A percentile compares a stretch with the other conserved stretches of the same genome.
These are phyloP conservation scores for Merluccius polli DNA, from an alignment of 2,797 vertebrate genomes.

Conservation along the genomic window DNA sequence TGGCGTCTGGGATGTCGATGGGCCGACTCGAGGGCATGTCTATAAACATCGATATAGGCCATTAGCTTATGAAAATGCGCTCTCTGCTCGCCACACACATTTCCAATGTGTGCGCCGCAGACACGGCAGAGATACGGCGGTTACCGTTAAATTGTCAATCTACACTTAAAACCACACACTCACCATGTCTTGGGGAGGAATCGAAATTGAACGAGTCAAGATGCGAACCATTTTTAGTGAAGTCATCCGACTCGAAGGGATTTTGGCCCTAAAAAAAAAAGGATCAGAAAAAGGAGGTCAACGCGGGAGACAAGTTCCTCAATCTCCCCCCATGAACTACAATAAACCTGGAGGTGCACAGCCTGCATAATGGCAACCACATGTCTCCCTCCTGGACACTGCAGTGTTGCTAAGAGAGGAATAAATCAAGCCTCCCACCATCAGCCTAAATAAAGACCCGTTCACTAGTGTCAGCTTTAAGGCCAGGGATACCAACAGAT, in stretches of 20 bases:
- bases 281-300: neutral
- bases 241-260: slow-evolving; percentile 89
- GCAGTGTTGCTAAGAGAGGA: neutral
- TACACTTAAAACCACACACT: slow-evolving; percentile 33
- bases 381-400: neutral
- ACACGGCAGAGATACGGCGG: neutral
- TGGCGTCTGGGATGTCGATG: slow-evolving; percentile 95
- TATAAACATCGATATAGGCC: slow-evolving; percentile 41
- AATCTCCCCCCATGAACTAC: slow-evolving; percentile 4
- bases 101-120: neutral
- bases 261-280: slow-evolving; percentile 87
- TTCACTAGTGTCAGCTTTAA: slow-evolving; percentile 16
- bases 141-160: neutral
- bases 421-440: neutral
- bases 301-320: neutral
- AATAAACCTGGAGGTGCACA: neutral
- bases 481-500: slow-evolving; percentile 37
- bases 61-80: neutral
- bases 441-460: neutral
- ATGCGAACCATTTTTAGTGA: slow-evolving; percentile 79
- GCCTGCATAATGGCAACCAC: neutral
- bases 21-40: slow-evolving; percentile 92
- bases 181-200: slow-evolving; percentile 85
- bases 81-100: neutral
- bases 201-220: slow-evolving; percentile 90